Percentiles rank a stretch among this genome's conserved stretches.
phyloP scores from a whole-genome alignment of 2,113 vertebrate species.

The Paraplagusia blochii region DNA sequence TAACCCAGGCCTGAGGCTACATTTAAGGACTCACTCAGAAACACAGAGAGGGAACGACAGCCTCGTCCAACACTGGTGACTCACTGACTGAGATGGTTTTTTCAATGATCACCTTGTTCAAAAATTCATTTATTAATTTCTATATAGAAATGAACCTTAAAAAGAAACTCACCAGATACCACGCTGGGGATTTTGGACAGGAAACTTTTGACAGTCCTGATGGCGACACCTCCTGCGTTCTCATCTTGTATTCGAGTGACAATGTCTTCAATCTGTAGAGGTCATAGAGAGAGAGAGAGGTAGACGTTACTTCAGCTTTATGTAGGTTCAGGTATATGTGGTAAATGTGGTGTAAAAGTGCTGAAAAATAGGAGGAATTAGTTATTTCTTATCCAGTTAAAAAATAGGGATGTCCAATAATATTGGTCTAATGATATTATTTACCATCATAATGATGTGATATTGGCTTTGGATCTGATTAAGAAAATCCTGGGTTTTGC shows the following conservation, averaged over 20 bases:
- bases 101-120: not conserved
- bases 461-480: no score
- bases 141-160: no score
- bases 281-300: not conserved
- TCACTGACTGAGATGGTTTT: constrained; percentile 34
- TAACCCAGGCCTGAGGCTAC: constrained; percentile 17
- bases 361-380: no score
- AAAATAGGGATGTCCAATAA: no score
- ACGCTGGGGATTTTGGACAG: constrained; percentile 97
- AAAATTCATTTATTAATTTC: constrained; percentile 30
- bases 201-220: constrained; percentile 96
- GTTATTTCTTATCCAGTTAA: no score
- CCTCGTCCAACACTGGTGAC: constrained; percentile 41
- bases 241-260: constrained; percentile 93
- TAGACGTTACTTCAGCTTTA: not conserved
- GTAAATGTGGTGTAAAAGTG: no score
- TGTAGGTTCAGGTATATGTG: no score
- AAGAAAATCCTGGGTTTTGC: no score
- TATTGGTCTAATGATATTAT: no score
- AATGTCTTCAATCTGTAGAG: constrained; percentile 90
- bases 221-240: constrained; percentile 89
- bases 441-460: no score
- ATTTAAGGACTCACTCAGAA: constrained; percentile 50
- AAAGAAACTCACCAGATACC: constrained; percentile 88
- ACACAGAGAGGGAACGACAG: constrained; percentile 36